phyloP scores from a whole-genome alignment of 2,113 vertebrate genomes.

The Cyprinus carpio region DNA sequence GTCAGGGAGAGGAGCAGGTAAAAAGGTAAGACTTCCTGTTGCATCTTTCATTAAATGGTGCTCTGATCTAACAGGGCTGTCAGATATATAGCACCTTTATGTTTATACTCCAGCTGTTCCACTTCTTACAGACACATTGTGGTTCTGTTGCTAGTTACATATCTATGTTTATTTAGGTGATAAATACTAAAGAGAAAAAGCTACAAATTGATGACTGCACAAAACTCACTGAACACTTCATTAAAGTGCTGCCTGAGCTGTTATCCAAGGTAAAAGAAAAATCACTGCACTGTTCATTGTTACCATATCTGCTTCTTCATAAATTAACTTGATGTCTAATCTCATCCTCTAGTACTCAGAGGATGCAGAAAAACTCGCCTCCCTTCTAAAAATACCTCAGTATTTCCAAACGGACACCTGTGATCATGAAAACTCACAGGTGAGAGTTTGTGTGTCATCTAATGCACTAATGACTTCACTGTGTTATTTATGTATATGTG shows the following conservation, averaged over 20 bases:
- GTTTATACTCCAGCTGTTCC: background rate
- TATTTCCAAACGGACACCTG: constrained; percentile 80
- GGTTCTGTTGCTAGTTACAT: background rate
- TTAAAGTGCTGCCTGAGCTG: constrained; percentile 79
- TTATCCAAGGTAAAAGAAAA: constrained; percentile 81
- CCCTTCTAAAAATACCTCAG: constrained; percentile 85
- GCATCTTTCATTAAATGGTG: background rate
- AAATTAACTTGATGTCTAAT: background rate
- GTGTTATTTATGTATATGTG: background rate
- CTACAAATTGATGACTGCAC: constrained; percentile 80
- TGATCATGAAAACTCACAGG: constrained; percentile 66
- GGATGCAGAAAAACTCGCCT: constrained; percentile 75
- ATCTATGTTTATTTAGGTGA: constrained; percentile 59
- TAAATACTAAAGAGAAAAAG: constrained; percentile 82
- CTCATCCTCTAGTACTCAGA: constrained; percentile 78
- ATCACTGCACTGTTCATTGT: background rate
- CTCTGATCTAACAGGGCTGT: background rate
- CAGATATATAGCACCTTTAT: background rate
- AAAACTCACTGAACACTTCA: constrained; percentile 85
- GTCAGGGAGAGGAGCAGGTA: constrained; percentile 80
- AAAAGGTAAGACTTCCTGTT: constrained; percentile 75
- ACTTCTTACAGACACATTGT: background rate
- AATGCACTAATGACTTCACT: background rate
- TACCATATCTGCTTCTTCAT: background rate
- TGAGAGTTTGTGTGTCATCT: constrained; percentile 41